Percentiles rank a stretch among this genome's conserved stretches.
Evolutionary conservation across 2,797 vertebrate species (phyloP).

Genomic region (Caiman crocodilus): DNA sequence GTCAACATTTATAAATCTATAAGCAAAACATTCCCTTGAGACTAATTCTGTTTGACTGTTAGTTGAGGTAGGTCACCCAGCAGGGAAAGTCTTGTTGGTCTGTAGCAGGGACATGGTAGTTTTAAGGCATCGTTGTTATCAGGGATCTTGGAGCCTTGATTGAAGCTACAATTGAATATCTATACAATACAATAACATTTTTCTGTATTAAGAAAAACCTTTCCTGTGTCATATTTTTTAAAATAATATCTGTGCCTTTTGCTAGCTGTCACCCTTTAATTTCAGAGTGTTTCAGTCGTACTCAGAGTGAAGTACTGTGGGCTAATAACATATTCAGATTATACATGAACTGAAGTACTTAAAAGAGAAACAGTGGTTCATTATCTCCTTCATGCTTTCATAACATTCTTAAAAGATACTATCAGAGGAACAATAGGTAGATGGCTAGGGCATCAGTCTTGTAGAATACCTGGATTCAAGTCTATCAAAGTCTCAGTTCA

Average conservation of each 20-base stretch:
- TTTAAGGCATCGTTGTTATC: conserved; percentile 55
- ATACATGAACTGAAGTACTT: background rate
- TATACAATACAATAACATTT: background rate
- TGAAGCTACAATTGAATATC: background rate
- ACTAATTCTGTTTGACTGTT: conserved; percentile 76
- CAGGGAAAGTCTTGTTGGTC: conserved; percentile 66
- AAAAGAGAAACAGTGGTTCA: background rate
- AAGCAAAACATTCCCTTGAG: conserved; percentile 76
- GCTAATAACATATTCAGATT: background rate
- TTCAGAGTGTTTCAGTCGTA: background rate
- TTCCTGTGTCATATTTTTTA: background rate
- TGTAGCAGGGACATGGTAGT: conserved; percentile 42
- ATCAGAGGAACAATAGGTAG: background rate
- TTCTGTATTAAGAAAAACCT: background rate
- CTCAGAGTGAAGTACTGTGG: background rate
- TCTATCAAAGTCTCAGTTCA: no score
- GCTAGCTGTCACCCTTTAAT: background rate
- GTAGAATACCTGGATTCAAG: no score
- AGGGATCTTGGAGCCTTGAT: conserved; percentile 22
- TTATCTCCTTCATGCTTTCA: background rate
- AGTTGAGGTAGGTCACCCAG: conserved; percentile 76
- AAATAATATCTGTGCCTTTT: background rate
- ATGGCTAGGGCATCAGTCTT: background rate
- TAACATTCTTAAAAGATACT: background rate
- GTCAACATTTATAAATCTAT: conserved; percentile 80